A percentile compares a stretch with the other conserved stretches of the same genome.
Evolutionary conservation across 2,113 vertebrate genomes (phyloP).

Genomic region (Patagioenas fasciata): DNA sequence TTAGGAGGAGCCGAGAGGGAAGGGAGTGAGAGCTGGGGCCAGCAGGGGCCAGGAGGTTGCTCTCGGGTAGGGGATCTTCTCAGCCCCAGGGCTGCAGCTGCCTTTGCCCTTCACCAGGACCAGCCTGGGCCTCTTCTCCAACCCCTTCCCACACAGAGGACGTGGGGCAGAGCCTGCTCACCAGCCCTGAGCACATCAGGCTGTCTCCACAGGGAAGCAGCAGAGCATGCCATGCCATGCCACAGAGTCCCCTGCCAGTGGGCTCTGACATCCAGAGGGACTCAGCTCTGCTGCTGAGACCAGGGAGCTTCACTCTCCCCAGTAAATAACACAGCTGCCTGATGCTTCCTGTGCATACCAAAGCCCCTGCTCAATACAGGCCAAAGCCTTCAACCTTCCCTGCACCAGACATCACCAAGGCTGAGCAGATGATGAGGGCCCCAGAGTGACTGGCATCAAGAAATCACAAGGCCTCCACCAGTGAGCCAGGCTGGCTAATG

Average conservation of each 20-base stretch:
- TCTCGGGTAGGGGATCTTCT: background rate
- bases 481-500: background rate
- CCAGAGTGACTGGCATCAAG: background rate
- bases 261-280: background rate
- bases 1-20: conserved; percentile 62
- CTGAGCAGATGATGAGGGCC: background rate
- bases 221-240: background rate
- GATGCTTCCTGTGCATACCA: background rate
- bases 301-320: rapidly evolving
- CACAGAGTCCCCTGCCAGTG: background rate
- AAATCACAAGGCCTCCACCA: background rate
- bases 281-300: background rate
- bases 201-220: background rate
- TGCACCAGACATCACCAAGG: background rate
- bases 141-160: rapidly evolving
- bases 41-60: background rate
- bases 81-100: background rate
- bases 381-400: background rate
- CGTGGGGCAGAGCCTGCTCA: background rate
- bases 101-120: background rate
- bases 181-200: background rate
- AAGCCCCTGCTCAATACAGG: rapidly evolving
- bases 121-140: background rate
- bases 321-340: background rate
- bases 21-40: background rate